These are phyloP conservation scores for Apodemus speciosus DNA, from an alignment of 2,113 vertebrate species.

Conservation along the genomic window DNA sequence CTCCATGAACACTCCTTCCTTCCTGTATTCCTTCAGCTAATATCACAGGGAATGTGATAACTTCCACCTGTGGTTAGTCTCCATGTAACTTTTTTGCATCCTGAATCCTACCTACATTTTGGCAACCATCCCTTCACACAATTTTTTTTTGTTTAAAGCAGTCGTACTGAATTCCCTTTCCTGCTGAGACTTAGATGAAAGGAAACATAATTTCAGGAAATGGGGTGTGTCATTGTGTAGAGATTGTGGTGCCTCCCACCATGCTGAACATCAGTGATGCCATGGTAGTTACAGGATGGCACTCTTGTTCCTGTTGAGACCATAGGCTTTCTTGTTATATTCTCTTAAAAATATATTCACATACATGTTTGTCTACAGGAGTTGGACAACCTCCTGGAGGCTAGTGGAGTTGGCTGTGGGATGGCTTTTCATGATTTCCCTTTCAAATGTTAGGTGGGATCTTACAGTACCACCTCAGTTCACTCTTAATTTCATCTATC, in stretches of 20 bases:
- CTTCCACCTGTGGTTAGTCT: background rate
- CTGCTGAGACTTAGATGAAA: background rate
- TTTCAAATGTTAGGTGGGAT: background rate
- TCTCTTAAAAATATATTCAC: background rate
- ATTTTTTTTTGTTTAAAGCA: constrained; percentile 1
- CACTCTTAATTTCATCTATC: background rate
- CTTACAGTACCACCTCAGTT: too few species aligned
- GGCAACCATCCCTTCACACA: background rate
- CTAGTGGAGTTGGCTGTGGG: background rate
- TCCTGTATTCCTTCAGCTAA: background rate
- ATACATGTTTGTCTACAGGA: rapidly evolving
- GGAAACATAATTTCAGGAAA: background rate
- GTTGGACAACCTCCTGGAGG: background rate
- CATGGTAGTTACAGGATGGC: background rate
- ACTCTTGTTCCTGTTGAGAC: background rate
- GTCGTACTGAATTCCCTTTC: background rate
- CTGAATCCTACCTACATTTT: background rate
- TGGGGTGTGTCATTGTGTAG: background rate
- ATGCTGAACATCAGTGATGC: background rate
- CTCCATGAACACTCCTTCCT: background rate
- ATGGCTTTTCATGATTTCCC: background rate
- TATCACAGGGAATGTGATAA: too few species aligned
- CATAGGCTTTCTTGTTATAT: background rate
- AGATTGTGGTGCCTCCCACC: background rate
- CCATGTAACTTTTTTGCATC: background rate